Evolutionary conservation across 2,113 vertebrate species (phyloP).

Genomic region (Orycteropus afer): DNA sequence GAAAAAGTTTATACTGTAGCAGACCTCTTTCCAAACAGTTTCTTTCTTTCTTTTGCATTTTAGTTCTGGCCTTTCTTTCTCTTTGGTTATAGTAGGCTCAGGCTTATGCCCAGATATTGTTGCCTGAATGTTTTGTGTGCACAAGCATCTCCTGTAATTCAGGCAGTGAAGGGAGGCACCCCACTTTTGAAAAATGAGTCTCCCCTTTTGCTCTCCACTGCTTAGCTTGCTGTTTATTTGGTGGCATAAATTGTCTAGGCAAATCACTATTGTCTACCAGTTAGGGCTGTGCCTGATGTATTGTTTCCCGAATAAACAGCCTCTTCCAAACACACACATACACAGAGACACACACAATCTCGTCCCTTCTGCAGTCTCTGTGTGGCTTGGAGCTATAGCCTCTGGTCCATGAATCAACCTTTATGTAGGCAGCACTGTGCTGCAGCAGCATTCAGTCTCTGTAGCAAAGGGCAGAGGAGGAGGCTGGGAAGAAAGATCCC

Average conservation of each 20-base stretch:
- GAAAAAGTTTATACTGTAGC: constrained; percentile 82
- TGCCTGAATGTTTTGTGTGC: constrained; percentile 41
- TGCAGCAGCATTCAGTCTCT: background rate
- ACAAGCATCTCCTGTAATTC: constrained; percentile 76
- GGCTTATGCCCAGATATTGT: constrained; percentile 44
- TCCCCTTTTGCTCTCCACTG: constrained; percentile 39
- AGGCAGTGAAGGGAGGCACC: constrained; percentile 47
- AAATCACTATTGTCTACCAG: constrained; percentile 40
- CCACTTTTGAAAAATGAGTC: constrained; percentile 10
- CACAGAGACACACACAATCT: background rate
- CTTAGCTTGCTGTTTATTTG: constrained; percentile 27
- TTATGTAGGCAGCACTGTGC: background rate
- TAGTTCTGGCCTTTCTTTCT: constrained; percentile 74
- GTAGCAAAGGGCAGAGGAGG: constrained; percentile 31
- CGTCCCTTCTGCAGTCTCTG: background rate
- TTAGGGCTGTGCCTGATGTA: background rate
- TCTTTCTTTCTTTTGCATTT: constrained; percentile 82
- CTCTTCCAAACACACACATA: background rate
- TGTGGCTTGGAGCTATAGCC: background rate
- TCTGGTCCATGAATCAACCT: constrained; percentile 28
- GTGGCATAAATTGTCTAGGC: constrained; percentile 6
- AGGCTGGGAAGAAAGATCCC: constrained; percentile 15
- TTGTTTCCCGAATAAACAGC: constrained; percentile 38
- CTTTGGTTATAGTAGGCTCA: constrained; percentile 21
- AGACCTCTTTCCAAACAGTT: constrained; percentile 67